Evolutionary conservation across 1,140 invertebrate species (phyloP), one percentile per base, ranked within the genome.

Genomic region (Drosophila subobscura): DNA sequence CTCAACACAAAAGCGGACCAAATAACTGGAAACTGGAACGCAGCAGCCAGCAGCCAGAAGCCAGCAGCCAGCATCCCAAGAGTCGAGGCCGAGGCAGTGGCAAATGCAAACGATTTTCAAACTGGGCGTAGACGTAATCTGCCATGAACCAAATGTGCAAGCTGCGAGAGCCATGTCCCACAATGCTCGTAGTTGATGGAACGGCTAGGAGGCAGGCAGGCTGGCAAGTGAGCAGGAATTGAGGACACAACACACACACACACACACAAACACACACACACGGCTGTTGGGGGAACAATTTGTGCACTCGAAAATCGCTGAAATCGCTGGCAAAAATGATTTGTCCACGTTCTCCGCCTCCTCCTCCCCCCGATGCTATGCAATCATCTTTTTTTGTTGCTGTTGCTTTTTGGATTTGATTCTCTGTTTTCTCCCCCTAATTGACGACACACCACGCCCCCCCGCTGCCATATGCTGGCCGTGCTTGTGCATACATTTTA

Each of bases 41-140:
- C 77, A 45, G 57, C 56, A 56, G 61, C 8, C 33, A 8, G 7
- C 25, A 51, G 5, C 5, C 20, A 22, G 40, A 8, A 46, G 10
- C n/a, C n/a, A 42, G 44, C 47, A 33, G 61, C 53, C 51, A 66
- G 41, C 46, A 64, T 45, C 22, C 22, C 8, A 16, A 5, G 6
- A 40, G 45, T 29, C 44, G 45, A n/a, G 33, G n/a, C 53, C 45
- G 20, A 46, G 49, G 63, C 41, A 33, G 74, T 58, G 65, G 74
- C 75, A 81, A 81, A 81, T 78, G 79, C 79, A 84, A 84, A 77
- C 79, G 80, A 85, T 84, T 85, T 84, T 76, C 66, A 84, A 84
- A 85, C 77, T 66, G 77, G 80, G 79, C 72, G 79, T 76, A 76
- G 79, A 85, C 77, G 81, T 77, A 84, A 85, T 85, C 81, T 85